Percentiles rank a stretch among this genome's conserved stretches.
Conservation (phyloP, 2,888 invertebrate species). For the Kryphioiulus occultus region DNA sequence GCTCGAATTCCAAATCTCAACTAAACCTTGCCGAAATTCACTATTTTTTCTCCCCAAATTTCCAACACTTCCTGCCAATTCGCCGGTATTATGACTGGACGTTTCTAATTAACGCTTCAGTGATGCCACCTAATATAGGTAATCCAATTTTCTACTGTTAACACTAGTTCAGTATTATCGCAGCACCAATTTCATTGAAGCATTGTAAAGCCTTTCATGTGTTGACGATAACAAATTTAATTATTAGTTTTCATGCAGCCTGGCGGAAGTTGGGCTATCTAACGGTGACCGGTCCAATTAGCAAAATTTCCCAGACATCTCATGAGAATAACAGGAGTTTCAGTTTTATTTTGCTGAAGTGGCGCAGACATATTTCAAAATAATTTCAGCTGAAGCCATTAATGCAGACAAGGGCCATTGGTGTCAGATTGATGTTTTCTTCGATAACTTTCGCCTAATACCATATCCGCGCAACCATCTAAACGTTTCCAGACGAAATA, state of each 20-base stretch:
- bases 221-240: slow-evolving; percentile 13
- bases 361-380: slow-evolving; percentile 21
- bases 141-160: background rate
- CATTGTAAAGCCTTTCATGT: background rate
- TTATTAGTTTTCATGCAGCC: background rate
- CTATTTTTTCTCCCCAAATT: too few species aligned
- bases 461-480: background rate
- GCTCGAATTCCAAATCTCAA: too few species aligned
- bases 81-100: too few species aligned
- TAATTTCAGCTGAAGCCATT: slow-evolving; percentile 2
- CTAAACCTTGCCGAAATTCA: too few species aligned
- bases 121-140: background rate
- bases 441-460: slow-evolving; percentile 14
- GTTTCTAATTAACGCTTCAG: background rate
- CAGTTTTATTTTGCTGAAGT: background rate
- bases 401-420: slow-evolving; percentile 11
- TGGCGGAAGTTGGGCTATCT: background rate
- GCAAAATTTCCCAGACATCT: background rate
- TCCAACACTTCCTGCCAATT: too few species aligned
- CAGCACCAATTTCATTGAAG: background rate
- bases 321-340: background rate
- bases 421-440: slow-evolving; percentile 32
- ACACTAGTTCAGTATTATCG: background rate
- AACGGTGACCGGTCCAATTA: slow-evolving; percentile 5
- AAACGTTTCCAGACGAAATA: slow-evolving; percentile 40